Conservation (phyloP, 2,113 vertebrate genomes). For the Strix aluco region DNA sequence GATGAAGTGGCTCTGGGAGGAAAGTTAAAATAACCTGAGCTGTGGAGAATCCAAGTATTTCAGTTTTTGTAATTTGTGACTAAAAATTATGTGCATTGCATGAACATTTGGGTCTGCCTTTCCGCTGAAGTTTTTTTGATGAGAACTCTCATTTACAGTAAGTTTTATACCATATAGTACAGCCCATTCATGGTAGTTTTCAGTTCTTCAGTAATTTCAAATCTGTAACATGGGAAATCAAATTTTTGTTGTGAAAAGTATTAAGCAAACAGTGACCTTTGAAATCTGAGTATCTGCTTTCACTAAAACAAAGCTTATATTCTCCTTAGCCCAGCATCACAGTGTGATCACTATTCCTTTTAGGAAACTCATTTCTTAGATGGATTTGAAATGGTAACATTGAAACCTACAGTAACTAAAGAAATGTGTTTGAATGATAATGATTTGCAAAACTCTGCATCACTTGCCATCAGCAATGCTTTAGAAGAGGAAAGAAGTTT, state of each 20-base stretch:
- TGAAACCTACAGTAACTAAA: background rate
- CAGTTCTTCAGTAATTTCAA: background rate
- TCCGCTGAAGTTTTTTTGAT: background rate
- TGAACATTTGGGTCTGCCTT: background rate
- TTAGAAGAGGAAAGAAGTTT: conserved; percentile 24
- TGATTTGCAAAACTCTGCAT: background rate
- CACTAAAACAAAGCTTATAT: background rate
- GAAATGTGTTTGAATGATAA: background rate
- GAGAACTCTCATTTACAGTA: background rate
- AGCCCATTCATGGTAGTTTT: background rate
- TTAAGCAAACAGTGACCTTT: background rate
- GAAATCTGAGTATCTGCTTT: background rate
- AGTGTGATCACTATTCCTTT: background rate
- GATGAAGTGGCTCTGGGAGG: background rate
- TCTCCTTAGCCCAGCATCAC: background rate
- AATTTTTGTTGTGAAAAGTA: background rate
- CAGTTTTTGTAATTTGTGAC: background rate
- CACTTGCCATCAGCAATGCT: background rate
- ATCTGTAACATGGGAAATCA: background rate
- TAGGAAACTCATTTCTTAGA: background rate
- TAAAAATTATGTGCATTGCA: background rate
- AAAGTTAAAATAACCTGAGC: background rate
- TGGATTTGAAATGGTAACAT: background rate
- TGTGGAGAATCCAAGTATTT: background rate
- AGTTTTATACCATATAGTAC: background rate